These are phyloP conservation scores for Pachyseris speciosa DNA, from an alignment of 64 coral and sea anemone genomes.

Conservation along the genomic window DNA sequence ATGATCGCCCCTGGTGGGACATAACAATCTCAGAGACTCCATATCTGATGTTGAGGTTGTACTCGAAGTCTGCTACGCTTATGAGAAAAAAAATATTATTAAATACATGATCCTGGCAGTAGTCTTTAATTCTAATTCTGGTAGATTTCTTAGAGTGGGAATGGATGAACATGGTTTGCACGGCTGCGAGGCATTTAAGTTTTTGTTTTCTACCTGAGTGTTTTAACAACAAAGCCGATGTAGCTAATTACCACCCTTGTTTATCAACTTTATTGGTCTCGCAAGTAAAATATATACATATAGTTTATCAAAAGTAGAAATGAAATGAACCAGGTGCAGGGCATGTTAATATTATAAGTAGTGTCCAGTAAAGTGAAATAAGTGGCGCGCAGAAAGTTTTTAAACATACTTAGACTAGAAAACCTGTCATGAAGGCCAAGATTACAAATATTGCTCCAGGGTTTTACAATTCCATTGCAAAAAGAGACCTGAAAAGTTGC, in stretches of 20 bases:
- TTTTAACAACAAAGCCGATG: too few relatives aligned
- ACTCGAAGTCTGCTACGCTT: background rate
- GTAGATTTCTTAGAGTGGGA: too few relatives aligned
- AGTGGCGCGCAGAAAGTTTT: background rate
- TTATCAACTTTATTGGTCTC: too few relatives aligned
- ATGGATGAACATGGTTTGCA: too few relatives aligned
- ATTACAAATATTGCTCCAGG: too few relatives aligned
- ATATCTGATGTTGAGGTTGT: conserved; percentile 38
- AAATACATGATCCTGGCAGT: too few relatives aligned
- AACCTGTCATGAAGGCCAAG: background rate
- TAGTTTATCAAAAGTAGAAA: too few relatives aligned
- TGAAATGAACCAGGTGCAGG: background rate
- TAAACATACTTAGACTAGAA: background rate
- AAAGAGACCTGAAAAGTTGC: background rate
- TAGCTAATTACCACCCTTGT: too few relatives aligned
- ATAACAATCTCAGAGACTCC: conserved; percentile 53
- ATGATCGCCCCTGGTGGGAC: conserved; percentile 64
- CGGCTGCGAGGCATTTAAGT: too few relatives aligned
- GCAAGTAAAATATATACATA: too few relatives aligned
- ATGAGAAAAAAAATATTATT: background rate
- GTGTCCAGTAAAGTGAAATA: background rate
- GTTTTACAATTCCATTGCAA: background rate
- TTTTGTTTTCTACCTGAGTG: too few relatives aligned
- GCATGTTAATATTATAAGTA: background rate
- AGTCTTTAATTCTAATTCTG: too few relatives aligned